Evolutionary conservation across 2,113 vertebrate genomes (phyloP).

Genomic region (Rhinolophus ferrumequinum): DNA sequence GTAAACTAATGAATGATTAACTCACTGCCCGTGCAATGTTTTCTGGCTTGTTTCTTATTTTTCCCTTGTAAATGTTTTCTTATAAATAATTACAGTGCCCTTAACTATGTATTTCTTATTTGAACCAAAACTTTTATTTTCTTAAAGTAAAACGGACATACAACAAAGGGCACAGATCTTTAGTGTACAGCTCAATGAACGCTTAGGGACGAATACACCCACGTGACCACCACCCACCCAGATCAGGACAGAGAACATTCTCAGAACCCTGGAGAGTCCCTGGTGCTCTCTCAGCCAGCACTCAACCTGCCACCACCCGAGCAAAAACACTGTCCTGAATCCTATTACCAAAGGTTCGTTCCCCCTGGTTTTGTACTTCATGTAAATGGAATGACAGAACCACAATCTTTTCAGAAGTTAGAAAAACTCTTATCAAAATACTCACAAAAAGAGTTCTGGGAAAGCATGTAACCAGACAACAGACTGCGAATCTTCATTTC

Average conservation of each 20-base stretch:
- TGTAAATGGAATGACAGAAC: background rate
- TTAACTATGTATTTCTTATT: background rate
- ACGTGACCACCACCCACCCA: no score
- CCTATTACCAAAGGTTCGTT: background rate
- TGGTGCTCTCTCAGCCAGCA: rapidly evolving
- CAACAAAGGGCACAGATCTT: background rate
- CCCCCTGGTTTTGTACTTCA: background rate
- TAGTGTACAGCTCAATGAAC: background rate
- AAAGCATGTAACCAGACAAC: slow-evolving; percentile 90
- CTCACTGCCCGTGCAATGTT: background rate
- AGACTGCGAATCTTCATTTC: slow-evolving; percentile 93
- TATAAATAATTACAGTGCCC: background rate
- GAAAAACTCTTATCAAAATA: slow-evolving; percentile 44
- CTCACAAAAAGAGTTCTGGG: slow-evolving; percentile 90
- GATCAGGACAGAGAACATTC: rapidly evolving
- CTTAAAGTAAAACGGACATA: background rate
- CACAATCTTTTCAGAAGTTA: background rate
- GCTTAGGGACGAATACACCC: rapidly evolving
- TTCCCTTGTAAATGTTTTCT: background rate
- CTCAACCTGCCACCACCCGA: background rate
- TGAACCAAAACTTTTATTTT: slow-evolving; percentile 9
- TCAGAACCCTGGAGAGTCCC: background rate
- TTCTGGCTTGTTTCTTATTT: background rate
- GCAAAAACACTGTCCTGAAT: background rate
- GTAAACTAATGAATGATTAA: no score